Evolutionary conservation across 2,888 invertebrate genomes (phyloP).

Genomic region (Clanis bilineata): DNA sequence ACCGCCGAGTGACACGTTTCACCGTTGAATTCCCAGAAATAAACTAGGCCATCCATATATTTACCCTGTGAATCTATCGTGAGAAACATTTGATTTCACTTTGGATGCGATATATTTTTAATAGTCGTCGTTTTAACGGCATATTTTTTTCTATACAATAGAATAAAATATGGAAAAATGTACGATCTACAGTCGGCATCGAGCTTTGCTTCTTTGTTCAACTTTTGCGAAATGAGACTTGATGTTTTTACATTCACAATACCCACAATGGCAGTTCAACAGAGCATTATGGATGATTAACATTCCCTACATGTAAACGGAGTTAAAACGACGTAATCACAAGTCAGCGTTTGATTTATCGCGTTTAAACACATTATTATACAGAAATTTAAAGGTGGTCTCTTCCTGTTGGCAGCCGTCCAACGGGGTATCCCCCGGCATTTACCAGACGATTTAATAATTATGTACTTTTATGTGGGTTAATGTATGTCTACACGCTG

Average conservation of each 20-base stretch:
- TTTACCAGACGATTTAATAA: constrained; percentile 76
- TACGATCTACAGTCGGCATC: not conserved
- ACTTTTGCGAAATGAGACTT: not conserved
- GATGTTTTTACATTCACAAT: not conserved
- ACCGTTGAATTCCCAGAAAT: not conserved
- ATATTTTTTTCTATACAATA: not conserved
- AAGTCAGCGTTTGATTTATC: constrained; percentile 44
- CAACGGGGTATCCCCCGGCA: constrained; percentile 76
- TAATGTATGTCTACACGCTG: constrained; percentile 53
- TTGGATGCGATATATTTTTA: not conserved
- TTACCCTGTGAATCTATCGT: not conserved
- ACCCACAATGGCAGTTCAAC: not conserved
- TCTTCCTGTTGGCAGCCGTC: constrained; percentile 75
- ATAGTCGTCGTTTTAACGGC: not conserved
- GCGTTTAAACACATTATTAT: constrained; percentile 58
- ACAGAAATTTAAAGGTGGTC: constrained; percentile 68
- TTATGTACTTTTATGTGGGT: constrained; percentile 67
- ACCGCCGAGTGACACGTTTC: not conserved
- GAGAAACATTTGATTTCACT: no score
- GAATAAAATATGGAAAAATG: not conserved
- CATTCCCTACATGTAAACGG: not conserved
- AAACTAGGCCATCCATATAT: not conserved
- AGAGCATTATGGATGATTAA: not conserved
- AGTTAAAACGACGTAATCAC: constrained; percentile 33
- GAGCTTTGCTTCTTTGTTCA: not conserved